Percentiles rank a stretch among this genome's conserved stretches.
Evolutionary conservation across 2,113 vertebrate genomes (phyloP).

Genomic region (Neodontobutis hainanensis): DNA sequence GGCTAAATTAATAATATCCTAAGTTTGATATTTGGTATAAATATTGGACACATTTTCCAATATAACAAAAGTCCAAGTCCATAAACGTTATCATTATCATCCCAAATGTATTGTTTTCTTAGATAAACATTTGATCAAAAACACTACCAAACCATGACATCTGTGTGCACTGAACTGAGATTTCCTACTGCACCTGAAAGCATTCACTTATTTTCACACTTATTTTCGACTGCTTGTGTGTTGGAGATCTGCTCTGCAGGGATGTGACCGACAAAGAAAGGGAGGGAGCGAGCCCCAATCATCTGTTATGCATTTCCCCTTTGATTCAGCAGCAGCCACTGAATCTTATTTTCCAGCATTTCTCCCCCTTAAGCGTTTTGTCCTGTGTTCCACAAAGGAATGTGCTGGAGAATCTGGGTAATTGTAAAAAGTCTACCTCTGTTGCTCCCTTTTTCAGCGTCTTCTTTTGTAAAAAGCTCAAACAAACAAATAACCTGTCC

Average conservation of each 20-base stretch:
- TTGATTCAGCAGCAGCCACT: constrained; percentile 75
- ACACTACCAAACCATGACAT: neutral
- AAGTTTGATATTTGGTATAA: too few species aligned
- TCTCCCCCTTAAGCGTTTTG: constrained; percentile 60
- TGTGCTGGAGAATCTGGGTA: constrained; percentile 43
- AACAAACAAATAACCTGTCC: neutral
- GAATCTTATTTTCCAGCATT: constrained; percentile 74
- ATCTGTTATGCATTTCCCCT: constrained; percentile 80
- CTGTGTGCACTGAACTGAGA: neutral
- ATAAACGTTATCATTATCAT: too few species aligned
- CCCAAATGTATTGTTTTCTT: too few species aligned
- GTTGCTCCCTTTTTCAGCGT: constrained; percentile 28
- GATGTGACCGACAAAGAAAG: constrained; percentile 72
- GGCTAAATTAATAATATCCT: too few species aligned
- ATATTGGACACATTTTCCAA: too few species aligned
- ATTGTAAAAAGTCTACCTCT: constrained; percentile 44
- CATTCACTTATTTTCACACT: constrained; percentile 26
- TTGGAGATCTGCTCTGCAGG: constrained; percentile 67
- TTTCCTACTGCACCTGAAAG: constrained; percentile 47
- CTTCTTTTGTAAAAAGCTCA: neutral
- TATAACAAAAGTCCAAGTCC: too few species aligned
- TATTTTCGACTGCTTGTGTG: constrained; percentile 40
- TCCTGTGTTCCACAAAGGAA: constrained; percentile 66
- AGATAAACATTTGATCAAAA: too few species aligned
- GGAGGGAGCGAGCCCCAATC: constrained; percentile 68